phyloP scores from a whole-genome alignment of 1,140 invertebrate species.

The Diachasmimorpha longicaudata region DNA sequence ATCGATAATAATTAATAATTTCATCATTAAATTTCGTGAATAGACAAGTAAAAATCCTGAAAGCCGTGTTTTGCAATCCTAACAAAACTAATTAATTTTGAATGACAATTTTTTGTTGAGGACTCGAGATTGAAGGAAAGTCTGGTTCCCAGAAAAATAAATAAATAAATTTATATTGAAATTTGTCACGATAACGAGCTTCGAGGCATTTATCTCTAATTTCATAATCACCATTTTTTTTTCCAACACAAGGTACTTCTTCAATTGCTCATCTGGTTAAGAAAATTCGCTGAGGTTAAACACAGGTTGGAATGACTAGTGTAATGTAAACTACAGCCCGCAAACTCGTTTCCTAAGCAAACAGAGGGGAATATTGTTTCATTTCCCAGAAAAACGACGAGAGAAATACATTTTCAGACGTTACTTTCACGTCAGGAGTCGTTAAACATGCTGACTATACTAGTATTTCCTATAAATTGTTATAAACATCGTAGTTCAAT shows the following conservation, averaged over 20 bases:
- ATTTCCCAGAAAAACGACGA: background rate
- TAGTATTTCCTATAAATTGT: no score
- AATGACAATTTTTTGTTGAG: background rate
- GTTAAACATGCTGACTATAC: background rate
- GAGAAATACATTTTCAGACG: conserved; percentile 3
- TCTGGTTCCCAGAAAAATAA: background rate
- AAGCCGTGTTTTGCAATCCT: no score
- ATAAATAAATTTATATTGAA: background rate
- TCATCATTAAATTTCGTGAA: no score
- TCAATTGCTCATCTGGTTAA: conserved; percentile 1
- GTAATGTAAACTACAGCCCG: conserved; percentile 4
- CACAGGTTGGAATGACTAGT: background rate
- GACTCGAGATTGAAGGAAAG: background rate
- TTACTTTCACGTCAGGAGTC: background rate
- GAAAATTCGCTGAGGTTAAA: conserved; percentile 14
- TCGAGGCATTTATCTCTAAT: background rate
- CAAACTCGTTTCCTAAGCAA: conserved; percentile 20
- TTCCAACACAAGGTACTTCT: background rate
- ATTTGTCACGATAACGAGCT: background rate
- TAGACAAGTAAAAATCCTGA: no score
- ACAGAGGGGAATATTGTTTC: conserved; percentile 2
- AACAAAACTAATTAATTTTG: background rate
- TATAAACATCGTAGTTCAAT: no score
- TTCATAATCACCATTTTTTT: background rate
- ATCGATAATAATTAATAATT: no score